These are phyloP conservation scores for Pseudotriccus pelzelni DNA, from an alignment of 2,797 vertebrate genomes.

Conservation along the genomic window DNA sequence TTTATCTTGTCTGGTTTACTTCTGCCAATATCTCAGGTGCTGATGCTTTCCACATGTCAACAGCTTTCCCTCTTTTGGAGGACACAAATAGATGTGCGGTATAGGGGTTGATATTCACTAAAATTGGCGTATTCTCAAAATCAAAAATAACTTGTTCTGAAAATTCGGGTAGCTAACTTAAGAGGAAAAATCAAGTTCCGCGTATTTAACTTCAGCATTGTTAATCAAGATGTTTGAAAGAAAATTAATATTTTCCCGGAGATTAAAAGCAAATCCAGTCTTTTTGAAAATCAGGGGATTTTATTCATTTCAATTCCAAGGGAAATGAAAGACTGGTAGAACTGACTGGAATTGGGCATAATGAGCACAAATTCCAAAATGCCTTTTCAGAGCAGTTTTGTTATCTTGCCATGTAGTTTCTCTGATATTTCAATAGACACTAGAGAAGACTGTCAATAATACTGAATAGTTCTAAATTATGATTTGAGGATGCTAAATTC, in stretches of 20 bases:
- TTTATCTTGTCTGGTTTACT: neutral
- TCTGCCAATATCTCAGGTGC: neutral
- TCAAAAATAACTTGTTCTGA: neutral
- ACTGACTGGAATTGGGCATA: neutral
- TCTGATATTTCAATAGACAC: constrained; percentile 22
- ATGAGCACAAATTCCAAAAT: constrained; percentile 21
- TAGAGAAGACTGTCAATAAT: constrained; percentile 35
- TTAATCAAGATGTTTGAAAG: constrained; percentile 13
- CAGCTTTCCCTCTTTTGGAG: neutral
- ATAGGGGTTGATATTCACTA: neutral
- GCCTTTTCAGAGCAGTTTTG: constrained; percentile 26
- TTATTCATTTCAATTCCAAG: neutral
- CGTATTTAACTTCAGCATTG: neutral
- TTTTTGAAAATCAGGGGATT: neutral
- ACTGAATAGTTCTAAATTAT: constrained; percentile 23
- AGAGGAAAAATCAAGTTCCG: neutral
- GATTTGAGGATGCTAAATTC: constrained; percentile 13
- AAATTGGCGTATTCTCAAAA: neutral
- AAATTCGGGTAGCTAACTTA: neutral
- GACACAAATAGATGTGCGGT: neutral
- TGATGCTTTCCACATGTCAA: neutral
- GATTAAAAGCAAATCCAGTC: constrained; percentile 20
- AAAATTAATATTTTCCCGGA: neutral
- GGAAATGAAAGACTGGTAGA: constrained; percentile 24
- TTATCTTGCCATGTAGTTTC: constrained; percentile 11